Evolutionary conservation across 2,888 invertebrate genomes (phyloP).

Genomic region (Parascotia fuliginaria): DNA sequence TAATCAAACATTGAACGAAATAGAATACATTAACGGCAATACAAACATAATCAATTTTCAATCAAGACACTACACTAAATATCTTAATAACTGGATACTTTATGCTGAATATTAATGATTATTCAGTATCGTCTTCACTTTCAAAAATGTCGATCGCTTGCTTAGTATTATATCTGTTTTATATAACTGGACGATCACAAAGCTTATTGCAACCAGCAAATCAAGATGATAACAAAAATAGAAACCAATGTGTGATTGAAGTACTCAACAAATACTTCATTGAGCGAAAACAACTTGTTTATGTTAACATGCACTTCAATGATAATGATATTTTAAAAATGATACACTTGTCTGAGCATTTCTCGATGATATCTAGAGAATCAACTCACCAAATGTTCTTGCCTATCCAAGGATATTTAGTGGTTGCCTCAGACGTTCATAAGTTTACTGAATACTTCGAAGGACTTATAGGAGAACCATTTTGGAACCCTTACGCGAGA

Average conservation of each 20-base stretch:
- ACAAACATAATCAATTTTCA: too few species aligned
- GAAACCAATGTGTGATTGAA: conserved; percentile 14
- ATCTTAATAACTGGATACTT: neutral
- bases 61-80: neutral
- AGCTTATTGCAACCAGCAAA: neutral
- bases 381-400: conserved; percentile 4
- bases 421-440: neutral
- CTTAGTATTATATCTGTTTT: conserved; percentile 13
- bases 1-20: too few species aligned
- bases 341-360: conserved; percentile 11
- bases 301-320: conserved; percentile 18
- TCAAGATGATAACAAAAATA: neutral
- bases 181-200: neutral
- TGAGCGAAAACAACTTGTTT: conserved; percentile 25
- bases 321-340: conserved; percentile 18
- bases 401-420: conserved; percentile 23
- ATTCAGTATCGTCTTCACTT: neutral
- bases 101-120: too few species aligned
- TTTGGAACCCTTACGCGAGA: conserved; percentile 57
- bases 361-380: conserved; percentile 16
- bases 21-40: too few species aligned
- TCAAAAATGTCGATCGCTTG: conserved; percentile 31
- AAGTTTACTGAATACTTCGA: conserved; percentile 29
- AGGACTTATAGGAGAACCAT: conserved; percentile 37
- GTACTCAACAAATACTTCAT: conserved; percentile 24